Percentiles rank a stretch among this genome's conserved stretches.
phyloP scores from a whole-genome alignment of 2,113 vertebrate species.

The Strigops habroptila region DNA sequence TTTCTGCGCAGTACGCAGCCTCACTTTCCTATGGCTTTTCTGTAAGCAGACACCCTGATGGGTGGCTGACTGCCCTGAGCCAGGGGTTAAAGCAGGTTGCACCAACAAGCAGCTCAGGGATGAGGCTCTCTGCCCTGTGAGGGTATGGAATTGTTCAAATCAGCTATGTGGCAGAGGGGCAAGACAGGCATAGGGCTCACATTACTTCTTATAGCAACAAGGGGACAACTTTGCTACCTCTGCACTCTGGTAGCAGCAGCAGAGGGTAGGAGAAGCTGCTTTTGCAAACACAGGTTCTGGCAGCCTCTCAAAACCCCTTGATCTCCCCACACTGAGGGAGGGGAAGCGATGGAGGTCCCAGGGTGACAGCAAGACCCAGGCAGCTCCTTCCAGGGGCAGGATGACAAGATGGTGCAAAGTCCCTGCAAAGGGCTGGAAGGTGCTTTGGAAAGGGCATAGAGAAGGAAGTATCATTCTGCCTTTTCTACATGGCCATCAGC shows the following conservation, averaged over 20 bases:
- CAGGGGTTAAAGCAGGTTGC: neutral
- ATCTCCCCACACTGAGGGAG: neutral
- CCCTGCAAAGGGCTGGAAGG: neutral
- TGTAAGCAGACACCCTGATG: neutral
- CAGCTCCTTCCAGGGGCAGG: neutral
- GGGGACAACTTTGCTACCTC: neutral
- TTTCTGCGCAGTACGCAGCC: neutral
- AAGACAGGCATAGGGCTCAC: neutral
- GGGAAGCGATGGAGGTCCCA: neutral
- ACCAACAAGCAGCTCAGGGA: neutral
- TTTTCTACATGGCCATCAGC: neutral
- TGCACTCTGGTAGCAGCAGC: too few species aligned
- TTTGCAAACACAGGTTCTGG: neutral
- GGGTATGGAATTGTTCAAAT: neutral
- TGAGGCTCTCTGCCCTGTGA: accelerated
- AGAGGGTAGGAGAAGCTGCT: neutral
- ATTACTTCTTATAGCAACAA: neutral
- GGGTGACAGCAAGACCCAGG: neutral
- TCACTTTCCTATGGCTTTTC: neutral
- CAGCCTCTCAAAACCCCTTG: neutral
- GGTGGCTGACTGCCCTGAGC: neutral
- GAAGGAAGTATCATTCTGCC: neutral
- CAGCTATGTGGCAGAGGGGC: neutral
- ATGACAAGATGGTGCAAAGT: neutral
- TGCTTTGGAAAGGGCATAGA: neutral